Conservation (phyloP, 2,797 vertebrate species). For the Acanthurus leucopareius region DNA sequence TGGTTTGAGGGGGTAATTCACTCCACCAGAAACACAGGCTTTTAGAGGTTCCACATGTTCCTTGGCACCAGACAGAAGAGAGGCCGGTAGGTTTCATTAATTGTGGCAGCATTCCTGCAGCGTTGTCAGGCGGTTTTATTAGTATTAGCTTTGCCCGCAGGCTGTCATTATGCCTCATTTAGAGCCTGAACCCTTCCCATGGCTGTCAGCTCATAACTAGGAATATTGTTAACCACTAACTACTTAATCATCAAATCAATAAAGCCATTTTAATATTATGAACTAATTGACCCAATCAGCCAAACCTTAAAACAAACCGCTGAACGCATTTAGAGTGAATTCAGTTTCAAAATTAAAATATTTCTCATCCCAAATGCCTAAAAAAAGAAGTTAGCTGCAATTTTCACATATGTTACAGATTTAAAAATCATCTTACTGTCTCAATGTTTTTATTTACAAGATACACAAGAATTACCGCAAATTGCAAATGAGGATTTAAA, state of each 20-base stretch:
- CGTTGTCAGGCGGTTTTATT: slow-evolving; percentile 82
- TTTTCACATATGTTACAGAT: not conserved
- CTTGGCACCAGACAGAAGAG: slow-evolving; percentile 86
- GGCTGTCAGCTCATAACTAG: slow-evolving; percentile 63
- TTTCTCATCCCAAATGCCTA: not conserved
- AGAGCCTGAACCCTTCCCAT: slow-evolving; percentile 69
- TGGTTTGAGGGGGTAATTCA: slow-evolving; percentile 79
- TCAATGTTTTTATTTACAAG: slow-evolving; percentile 5
- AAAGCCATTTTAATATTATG: slow-evolving; percentile 38
- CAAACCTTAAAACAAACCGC: slow-evolving; percentile 37
- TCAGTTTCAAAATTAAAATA: not conserved
- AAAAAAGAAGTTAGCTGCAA: not conserved
- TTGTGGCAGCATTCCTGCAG: slow-evolving; percentile 82
- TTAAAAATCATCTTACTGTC: not conserved
- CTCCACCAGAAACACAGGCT: slow-evolving; percentile 80
- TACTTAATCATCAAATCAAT: slow-evolving; percentile 65
- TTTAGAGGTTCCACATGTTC: slow-evolving; percentile 91
- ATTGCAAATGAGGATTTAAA: slow-evolving; percentile 19
- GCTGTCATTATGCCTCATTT: slow-evolving; percentile 83
- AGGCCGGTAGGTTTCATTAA: slow-evolving; percentile 86
- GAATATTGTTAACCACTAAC: slow-evolving; percentile 65
- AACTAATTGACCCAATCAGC: slow-evolving; percentile 57
- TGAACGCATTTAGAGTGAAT: slow-evolving; percentile 1
- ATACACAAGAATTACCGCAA: slow-evolving; percentile 20
- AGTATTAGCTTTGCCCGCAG: slow-evolving; percentile 77